Percentiles rank a stretch among this genome's conserved stretches.
phyloP scores from a whole-genome alignment of 2,113 vertebrate species.

The Anhinga anhinga region DNA sequence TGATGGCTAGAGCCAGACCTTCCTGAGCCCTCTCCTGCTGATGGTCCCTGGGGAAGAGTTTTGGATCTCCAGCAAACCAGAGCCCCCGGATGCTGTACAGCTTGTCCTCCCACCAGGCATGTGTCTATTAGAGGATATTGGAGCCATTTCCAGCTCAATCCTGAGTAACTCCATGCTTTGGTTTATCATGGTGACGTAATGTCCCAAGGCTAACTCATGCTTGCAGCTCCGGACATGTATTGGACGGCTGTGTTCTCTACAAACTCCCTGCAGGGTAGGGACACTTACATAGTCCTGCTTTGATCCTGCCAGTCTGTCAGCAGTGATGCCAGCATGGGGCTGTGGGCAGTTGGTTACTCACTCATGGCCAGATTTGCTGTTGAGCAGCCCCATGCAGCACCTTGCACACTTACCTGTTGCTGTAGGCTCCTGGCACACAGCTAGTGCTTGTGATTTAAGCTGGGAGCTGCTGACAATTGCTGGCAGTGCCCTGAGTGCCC shows the following conservation, averaged over 20 bases:
- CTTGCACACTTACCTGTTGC: background rate
- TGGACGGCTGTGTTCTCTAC: background rate
- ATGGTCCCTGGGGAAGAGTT: background rate
- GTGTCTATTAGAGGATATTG: background rate
- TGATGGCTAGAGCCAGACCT: background rate
- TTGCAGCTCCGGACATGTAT: background rate
- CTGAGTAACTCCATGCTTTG: background rate
- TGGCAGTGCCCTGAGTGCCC: background rate
- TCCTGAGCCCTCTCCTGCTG: background rate
- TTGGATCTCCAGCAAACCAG: background rate
- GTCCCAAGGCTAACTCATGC: background rate
- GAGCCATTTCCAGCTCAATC: background rate
- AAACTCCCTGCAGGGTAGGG: background rate
- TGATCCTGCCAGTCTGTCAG: background rate
- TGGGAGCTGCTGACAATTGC: background rate
- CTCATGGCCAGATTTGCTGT: background rate
- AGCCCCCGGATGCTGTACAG: background rate
- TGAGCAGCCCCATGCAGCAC: background rate
- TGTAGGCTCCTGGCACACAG: background rate
- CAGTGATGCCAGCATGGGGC: background rate
- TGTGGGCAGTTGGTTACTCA: background rate
- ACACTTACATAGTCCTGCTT: background rate
- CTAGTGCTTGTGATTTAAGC: too few species aligned
- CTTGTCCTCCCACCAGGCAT: background rate
- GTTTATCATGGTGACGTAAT: background rate